phyloP scores from a whole-genome alignment of 2,888 invertebrate species.

The Carcina quercana region DNA sequence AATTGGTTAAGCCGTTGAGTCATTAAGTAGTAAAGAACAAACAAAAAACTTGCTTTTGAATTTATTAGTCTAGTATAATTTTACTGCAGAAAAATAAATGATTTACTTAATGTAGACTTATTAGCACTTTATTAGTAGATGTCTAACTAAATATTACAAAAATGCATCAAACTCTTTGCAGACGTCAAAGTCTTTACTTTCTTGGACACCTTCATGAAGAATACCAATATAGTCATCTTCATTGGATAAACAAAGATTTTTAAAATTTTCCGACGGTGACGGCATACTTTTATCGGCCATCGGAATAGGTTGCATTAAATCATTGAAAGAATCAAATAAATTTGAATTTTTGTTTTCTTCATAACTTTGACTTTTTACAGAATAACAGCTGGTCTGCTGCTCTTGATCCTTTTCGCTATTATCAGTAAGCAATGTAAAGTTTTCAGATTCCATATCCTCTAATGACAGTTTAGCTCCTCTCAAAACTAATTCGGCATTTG shows the following conservation, averaged over 20 bases:
- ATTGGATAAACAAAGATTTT: slow-evolving; percentile 74
- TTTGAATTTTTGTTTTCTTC: slow-evolving; percentile 23
- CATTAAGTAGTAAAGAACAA: too few species aligned
- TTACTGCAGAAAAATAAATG: too few species aligned
- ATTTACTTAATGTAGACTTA: too few species aligned
- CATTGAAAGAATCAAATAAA: slow-evolving; percentile 56
- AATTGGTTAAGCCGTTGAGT: too few species aligned
- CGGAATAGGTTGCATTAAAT: slow-evolving; percentile 41
- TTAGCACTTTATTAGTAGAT: too few species aligned
- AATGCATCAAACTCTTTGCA: slow-evolving; percentile 34
- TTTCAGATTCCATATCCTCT: slow-evolving; percentile 65
- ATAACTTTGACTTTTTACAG: slow-evolving; percentile 4
- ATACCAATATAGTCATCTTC: slow-evolving; percentile 47
- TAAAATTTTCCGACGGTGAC: slow-evolving; percentile 79
- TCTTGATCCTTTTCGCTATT: slow-evolving; percentile 9
- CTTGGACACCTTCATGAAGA: slow-evolving; percentile 20
- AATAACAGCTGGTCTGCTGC: slow-evolving; percentile 14
- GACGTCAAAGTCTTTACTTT: slow-evolving; percentile 22
- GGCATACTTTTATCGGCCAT: slow-evolving; percentile 68
- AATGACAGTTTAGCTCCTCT: slow-evolving; percentile 61
- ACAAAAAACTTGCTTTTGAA: too few species aligned
- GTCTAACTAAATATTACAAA: slow-evolving; percentile 24
- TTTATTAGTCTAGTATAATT: too few species aligned
- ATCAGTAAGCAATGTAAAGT: slow-evolving; percentile 50
- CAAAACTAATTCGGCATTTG: slow-evolving; percentile 56